Evolutionary conservation across 2,797 vertebrate species (phyloP).

Genomic region (Pseudochirops cupreus): DNA sequence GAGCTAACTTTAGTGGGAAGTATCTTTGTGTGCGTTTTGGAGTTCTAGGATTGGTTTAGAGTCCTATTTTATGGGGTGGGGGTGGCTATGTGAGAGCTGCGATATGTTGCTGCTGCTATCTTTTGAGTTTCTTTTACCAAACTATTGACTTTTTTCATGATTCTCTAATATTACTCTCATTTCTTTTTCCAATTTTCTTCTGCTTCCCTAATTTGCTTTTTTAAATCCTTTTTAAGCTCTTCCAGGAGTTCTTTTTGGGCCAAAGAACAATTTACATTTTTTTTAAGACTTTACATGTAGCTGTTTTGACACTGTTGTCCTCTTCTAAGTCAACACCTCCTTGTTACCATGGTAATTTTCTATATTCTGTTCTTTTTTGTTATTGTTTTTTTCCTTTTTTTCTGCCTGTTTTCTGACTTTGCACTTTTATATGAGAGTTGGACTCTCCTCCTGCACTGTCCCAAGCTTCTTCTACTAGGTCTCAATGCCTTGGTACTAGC

Average conservation of each 20-base stretch:
- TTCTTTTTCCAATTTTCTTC: not conserved
- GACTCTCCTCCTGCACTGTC: not conserved
- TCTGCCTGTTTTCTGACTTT: not conserved
- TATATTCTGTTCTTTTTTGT: not conserved
- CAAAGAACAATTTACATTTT: not conserved
- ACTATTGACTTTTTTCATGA: not conserved
- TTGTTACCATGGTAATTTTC: not conserved
- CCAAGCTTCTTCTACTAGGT: not conserved
- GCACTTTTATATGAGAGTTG: not conserved
- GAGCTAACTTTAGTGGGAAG: too few species aligned
- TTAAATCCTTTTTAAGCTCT: not conserved
- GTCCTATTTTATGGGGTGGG: too few species aligned
- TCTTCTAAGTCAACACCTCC: not conserved
- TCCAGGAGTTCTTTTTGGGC: not conserved
- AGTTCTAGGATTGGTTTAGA: too few species aligned
- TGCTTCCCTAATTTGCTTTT: not conserved
- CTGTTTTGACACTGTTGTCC: not conserved
- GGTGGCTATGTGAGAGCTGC: too few species aligned
- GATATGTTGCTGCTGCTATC: too few species aligned
- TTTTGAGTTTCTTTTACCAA: not conserved
- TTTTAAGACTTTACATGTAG: not conserved
- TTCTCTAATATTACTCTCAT: not conserved
- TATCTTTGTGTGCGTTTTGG: too few species aligned
- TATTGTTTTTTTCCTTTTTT: not conserved
- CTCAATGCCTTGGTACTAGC: not conserved